These are phyloP conservation scores for Pterocles gutturalis DNA, from an alignment of 2,113 vertebrate genomes.

Conservation along the genomic window DNA sequence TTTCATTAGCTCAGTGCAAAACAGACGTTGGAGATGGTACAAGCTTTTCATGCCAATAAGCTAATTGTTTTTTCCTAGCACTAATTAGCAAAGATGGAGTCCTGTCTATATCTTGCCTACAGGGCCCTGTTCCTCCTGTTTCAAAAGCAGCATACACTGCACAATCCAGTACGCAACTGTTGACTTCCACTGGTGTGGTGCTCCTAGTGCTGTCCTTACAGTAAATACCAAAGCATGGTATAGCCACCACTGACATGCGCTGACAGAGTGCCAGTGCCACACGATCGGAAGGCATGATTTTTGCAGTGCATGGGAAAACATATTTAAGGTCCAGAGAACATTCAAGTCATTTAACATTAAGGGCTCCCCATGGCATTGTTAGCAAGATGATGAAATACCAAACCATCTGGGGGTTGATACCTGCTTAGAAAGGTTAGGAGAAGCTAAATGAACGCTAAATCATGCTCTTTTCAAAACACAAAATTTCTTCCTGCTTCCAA, in stretches of 20 bases:
- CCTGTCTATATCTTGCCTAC: neutral
- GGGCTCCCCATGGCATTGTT: neutral
- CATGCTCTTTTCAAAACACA: neutral
- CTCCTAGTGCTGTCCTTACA: neutral
- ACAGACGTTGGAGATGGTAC: neutral
- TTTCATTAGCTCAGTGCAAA: conserved; percentile 4
- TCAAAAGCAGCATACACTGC: neutral
- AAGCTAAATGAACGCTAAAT: conserved; percentile 27
- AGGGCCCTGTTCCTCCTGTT: neutral
- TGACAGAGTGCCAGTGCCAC: neutral
- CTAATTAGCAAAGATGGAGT: neutral
- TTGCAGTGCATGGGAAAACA: neutral
- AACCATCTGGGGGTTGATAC: neutral
- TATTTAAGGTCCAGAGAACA: neutral
- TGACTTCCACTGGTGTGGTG: neutral
- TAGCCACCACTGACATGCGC: accelerated
- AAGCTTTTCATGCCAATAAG: conserved; percentile 2
- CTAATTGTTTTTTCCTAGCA: neutral
- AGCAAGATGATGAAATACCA: neutral
- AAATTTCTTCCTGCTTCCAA: neutral
- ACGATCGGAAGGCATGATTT: neutral
- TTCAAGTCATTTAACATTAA: conserved; percentile 10
- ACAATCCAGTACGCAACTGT: neutral
- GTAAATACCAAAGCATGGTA: neutral
- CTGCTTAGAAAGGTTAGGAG: conserved; percentile 21